phyloP scores from a whole-genome alignment of 2,797 vertebrate species.

The Halcyon badia region DNA sequence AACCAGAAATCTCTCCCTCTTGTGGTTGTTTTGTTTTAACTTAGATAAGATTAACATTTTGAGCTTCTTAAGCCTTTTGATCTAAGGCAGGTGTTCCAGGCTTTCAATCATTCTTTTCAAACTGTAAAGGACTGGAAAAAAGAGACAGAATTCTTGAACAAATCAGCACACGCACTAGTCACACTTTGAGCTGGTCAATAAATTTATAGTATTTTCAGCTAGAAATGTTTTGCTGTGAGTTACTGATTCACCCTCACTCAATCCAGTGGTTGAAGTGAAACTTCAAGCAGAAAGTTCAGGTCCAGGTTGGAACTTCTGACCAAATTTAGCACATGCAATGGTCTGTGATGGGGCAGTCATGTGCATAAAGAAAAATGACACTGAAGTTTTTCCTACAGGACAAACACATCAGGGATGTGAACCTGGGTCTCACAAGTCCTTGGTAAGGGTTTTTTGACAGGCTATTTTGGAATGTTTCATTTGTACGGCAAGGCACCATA shows the following conservation, averaged over 20 bases:
- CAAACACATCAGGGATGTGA: neutral
- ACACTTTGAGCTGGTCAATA: neutral
- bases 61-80: conserved; percentile 1
- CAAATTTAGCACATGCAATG: neutral
- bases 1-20: neutral
- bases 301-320: neutral
- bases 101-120: neutral
- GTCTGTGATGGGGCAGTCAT: neutral
- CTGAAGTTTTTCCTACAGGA: neutral
- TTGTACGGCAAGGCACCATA: neutral
- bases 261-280: neutral
- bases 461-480: neutral
- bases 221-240: neutral
- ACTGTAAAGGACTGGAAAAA: neutral
- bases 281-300: neutral
- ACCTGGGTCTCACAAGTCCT: neutral
- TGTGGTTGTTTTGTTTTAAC: neutral
- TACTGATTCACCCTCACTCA: neutral
- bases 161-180: neutral
- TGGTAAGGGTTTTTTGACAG: neutral
- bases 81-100: neutral
- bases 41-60: conserved; percentile 13
- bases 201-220: neutral
- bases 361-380: neutral
- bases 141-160: neutral